phyloP scores from a whole-genome alignment of 2,113 vertebrate genomes.

The Petrocephalus microphthalmus region DNA sequence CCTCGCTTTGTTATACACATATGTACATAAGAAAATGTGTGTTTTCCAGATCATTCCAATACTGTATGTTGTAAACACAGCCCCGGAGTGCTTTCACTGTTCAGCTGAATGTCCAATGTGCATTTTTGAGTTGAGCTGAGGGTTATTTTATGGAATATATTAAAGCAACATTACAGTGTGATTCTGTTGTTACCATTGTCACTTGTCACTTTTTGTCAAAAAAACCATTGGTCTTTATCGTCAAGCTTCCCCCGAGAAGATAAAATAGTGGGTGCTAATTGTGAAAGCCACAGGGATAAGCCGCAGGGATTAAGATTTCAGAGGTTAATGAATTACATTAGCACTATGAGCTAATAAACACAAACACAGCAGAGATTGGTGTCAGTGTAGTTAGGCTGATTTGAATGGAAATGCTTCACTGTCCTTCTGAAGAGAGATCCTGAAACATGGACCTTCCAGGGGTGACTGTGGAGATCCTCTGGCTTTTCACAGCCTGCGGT shows the following conservation, averaged over 20 bases:
- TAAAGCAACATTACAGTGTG: not conserved
- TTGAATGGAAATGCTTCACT: not conserved
- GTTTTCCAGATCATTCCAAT: not conserved
- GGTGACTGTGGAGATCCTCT: not conserved
- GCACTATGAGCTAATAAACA: not conserved
- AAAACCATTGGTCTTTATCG: not conserved
- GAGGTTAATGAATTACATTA: not conserved
- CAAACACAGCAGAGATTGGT: not conserved
- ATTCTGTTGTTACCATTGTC: not conserved
- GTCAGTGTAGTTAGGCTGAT: conserved; percentile 6
- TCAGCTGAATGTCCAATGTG: not conserved
- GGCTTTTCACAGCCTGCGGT: too few species aligned
- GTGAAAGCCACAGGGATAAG: not conserved
- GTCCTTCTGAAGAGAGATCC: not conserved
- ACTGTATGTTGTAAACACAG: conserved; percentile 4
- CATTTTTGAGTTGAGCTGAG: conserved; percentile 4
- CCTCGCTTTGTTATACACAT: conserved; percentile 18
- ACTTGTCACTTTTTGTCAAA: too few species aligned
- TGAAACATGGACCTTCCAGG: not conserved
- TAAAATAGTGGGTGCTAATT: not conserved
- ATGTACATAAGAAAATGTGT: conserved; percentile 34
- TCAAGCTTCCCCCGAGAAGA: not conserved
- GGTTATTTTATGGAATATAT: not conserved
- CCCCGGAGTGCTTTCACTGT: not conserved
- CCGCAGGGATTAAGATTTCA: not conserved